A percentile compares a stretch with the other conserved stretches of the same genome.
Conservation (phyloP, 2,797 vertebrate species). For the Halcyon chelicuti region DNA sequence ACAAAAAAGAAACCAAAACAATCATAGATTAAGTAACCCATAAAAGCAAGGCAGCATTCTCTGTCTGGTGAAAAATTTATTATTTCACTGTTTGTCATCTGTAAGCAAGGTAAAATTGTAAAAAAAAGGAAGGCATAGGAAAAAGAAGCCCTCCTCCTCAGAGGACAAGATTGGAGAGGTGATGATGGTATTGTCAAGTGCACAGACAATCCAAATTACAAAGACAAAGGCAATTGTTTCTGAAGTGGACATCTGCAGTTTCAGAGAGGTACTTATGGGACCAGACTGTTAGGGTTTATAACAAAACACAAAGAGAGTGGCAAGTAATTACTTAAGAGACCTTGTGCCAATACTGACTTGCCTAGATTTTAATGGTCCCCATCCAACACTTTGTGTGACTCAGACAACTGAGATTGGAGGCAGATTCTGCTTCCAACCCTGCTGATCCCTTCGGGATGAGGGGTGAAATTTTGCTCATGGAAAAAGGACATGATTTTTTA, state of each 20-base stretch:
- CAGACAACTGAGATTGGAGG: neutral
- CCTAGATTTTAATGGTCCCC: neutral
- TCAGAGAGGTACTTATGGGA: neutral
- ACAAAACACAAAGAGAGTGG: neutral
- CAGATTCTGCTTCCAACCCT: neutral
- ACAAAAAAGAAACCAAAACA: no score
- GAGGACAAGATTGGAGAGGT: neutral
- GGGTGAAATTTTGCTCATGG: neutral
- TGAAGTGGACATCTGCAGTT: neutral
- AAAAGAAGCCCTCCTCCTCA: neutral
- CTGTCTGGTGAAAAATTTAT: neutral
- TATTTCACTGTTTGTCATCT: neutral
- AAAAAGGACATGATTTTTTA: neutral
- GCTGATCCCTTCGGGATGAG: neutral
- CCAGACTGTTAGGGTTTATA: neutral
- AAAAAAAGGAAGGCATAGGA: neutral
- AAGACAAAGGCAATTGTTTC: neutral
- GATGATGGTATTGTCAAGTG: accelerated
- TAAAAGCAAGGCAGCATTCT: neutral
- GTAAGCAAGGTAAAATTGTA: neutral
- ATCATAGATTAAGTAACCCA: neutral
- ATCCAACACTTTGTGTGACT: neutral
- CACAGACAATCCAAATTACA: neutral
- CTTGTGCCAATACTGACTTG: neutral
- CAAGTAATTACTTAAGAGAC: neutral